Evolutionary conservation across 2,113 vertebrate species (phyloP).

Genomic region (Bostrychus sinensis): DNA sequence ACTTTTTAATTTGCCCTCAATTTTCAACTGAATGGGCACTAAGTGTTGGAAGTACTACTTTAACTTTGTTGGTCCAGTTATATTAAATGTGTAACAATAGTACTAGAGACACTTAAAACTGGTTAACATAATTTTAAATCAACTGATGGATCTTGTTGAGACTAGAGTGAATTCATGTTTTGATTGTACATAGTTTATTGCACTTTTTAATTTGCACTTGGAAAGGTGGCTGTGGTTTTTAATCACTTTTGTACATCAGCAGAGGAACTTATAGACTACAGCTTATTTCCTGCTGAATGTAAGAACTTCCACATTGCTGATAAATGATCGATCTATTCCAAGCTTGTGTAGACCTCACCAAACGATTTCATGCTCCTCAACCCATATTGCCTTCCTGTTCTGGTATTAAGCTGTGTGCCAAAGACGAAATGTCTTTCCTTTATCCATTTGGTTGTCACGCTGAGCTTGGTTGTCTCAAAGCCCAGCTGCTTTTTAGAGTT

Average conservation of each 20-base stretch:
- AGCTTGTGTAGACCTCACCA: conserved; percentile 79
- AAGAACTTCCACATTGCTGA: conserved; percentile 78
- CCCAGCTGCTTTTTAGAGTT: conserved; percentile 96
- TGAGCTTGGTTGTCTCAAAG: conserved; percentile 89
- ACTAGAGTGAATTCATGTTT: conserved; percentile 80
- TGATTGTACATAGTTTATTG: conserved; percentile 92
- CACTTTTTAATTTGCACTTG: conserved; percentile 99
- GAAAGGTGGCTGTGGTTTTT: conserved; percentile 94
- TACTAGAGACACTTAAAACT: conserved; percentile 67
- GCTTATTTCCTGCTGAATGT: conserved; percentile 82
- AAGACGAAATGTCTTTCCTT: conserved; percentile 87
- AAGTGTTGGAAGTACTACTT: conserved; percentile 67
- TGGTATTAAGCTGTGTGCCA: conserved; percentile 93
- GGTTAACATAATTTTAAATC: conserved; percentile 67
- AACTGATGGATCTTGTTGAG: conserved; percentile 82
- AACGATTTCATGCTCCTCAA: conserved; percentile 76
- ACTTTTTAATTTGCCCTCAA: conserved; percentile 71
- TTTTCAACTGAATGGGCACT: conserved; percentile 75
- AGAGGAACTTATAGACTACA: conserved; percentile 79
- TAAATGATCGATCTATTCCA: conserved; percentile 67
- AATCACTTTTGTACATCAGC: conserved; percentile 97
- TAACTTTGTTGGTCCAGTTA: conserved; percentile 67
- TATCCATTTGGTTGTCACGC: conserved; percentile 79
- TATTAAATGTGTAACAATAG: conserved; percentile 53
- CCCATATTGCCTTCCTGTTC: conserved; percentile 70